These are phyloP conservation scores for Okamejei kenojei DNA, from an alignment of 2,797 vertebrate species.

Conservation along the genomic window DNA sequence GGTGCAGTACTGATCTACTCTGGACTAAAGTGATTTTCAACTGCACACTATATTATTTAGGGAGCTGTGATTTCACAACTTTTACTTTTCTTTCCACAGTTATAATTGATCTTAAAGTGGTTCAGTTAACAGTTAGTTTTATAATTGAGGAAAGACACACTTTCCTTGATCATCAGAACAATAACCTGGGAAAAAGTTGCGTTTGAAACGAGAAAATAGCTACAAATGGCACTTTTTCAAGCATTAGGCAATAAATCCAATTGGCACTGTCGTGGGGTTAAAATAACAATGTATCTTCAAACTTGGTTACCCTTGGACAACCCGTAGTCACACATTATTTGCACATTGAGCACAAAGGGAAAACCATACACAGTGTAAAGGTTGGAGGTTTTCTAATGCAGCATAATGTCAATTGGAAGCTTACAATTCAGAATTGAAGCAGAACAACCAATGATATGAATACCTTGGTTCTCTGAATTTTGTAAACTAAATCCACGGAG, in stretches of 20 bases:
- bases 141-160: neutral
- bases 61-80: no score
- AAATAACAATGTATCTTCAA: neutral
- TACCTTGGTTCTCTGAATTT: neutral
- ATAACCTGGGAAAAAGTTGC: slow-evolving; percentile 1
- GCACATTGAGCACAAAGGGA: neutral
- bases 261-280: neutral
- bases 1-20: no score
- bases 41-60: no score
- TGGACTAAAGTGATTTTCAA: no score
- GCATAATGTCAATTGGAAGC: neutral
- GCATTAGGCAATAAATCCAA: neutral
- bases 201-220: neutral
- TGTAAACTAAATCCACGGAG: neutral
- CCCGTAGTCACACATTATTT: neutral
- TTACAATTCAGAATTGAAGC: neutral
- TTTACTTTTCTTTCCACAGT: neutral
- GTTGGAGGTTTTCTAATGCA: neutral
- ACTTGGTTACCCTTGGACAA: neutral
- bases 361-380: neutral
- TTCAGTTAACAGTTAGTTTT: neutral
- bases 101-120: neutral
- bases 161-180: neutral
- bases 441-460: neutral
- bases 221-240: neutral